A percentile compares a stretch with the other conserved stretches of the same genome.
Evolutionary conservation across 2,113 vertebrate species (phyloP).

Genomic region (Corythornis cristatus): DNA sequence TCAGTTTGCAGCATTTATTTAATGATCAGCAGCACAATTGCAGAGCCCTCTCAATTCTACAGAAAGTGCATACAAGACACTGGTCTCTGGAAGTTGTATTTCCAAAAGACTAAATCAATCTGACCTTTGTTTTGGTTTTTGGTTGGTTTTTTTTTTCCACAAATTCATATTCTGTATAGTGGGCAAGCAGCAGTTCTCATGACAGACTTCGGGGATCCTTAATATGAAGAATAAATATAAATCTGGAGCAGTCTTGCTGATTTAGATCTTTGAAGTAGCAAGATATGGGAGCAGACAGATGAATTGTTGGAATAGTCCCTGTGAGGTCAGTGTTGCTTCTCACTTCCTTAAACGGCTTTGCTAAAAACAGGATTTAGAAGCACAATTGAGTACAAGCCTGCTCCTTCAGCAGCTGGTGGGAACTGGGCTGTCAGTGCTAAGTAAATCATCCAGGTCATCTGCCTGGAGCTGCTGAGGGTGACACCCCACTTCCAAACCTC

Average conservation of each 20-base stretch:
- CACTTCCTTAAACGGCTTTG: background rate
- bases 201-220: background rate
- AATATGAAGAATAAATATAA: background rate
- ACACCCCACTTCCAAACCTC: background rate
- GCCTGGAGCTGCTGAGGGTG: background rate
- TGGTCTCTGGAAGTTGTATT: background rate
- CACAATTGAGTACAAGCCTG: background rate
- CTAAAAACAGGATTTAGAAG: background rate
- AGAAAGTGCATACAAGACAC: background rate
- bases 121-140: background rate
- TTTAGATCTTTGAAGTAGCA: background rate
- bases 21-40: background rate
- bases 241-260: background rate
- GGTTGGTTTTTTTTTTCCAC: accelerated
- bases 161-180: background rate
- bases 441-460: background rate
- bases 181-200: accelerated
- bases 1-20: background rate
- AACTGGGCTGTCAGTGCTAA: accelerated
- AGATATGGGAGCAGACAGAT: accelerated
- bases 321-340: background rate
- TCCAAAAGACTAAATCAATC: background rate
- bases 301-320: background rate
- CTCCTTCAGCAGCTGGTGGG: background rate
- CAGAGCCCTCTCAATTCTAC: background rate